Evolutionary conservation across 2,888 invertebrate genomes (phyloP), one percentile per base, ranked within the genome.

Genomic region (Luffia ferchaultella): DNA sequence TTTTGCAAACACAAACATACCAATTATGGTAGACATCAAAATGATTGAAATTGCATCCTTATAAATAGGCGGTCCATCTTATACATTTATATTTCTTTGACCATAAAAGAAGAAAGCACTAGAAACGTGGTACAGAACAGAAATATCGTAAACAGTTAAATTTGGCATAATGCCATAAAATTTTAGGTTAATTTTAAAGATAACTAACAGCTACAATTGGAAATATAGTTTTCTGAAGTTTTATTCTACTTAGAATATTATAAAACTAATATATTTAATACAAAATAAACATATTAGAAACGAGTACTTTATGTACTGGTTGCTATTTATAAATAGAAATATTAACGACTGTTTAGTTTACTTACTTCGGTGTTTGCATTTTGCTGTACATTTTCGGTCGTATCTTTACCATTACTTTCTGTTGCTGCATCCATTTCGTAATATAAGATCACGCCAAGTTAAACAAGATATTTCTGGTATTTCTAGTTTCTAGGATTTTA

Each of bases 91-190:
- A 65, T 68, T 55, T 67, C 64, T 55, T 74, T 64, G 60, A 63
- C 75, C 73, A 63, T 74, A 76, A 68, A 78, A 70, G 75, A 73
- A 67, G 66, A 74, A 73, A 71, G 65, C 67, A 66, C 58, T 61
- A 62, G 68, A 72, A 76, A 70, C 66, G 73, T 72, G 69, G 69
- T 70, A 67, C 60, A 45, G 77, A 72, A 77, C 75, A 67, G 65
- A 80, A 79, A 82, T 82, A 82, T 72, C 75, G 68, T 73, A 80
- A 80, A 79, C 73, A 78, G 65, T 67, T 65, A 55, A 59, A 60
- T 61, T 69, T 79, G 80, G 82, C 72, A 52, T 43, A 52, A 42
- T 54, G 73, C 82, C 79, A 79, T 48, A 57, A 30, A 30, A 30
- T 12, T 30, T 30, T 30, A 30, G 30, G 30, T 30, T 30, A 30